A percentile compares a stretch with the other conserved stretches of the same genome.
These are phyloP conservation scores for Myanophis thanlyinensis DNA, from an alignment of 2,113 vertebrate species.

Conservation along the genomic window DNA sequence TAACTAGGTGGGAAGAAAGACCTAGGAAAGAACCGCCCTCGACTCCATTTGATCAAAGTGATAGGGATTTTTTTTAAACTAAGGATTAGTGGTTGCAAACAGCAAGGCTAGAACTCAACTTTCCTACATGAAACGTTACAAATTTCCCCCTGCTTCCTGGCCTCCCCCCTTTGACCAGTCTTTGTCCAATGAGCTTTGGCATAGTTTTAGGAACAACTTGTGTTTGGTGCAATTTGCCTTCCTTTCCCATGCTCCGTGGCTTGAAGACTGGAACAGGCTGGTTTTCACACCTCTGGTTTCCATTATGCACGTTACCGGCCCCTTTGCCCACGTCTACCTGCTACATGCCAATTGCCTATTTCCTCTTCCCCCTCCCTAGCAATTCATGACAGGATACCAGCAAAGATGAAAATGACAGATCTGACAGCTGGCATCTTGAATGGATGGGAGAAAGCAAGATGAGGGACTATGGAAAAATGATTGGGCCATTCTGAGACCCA, in stretches of 20 bases:
- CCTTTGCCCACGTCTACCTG: not conserved
- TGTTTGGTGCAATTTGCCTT: not conserved
- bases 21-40: not conserved
- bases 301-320: too few species aligned
- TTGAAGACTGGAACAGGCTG: not conserved
- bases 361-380: not conserved
- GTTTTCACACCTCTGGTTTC: not conserved
- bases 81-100: not conserved
- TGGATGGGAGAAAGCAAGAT: not conserved
- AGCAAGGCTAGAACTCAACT: not conserved
- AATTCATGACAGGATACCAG: not conserved
- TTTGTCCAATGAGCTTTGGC: not conserved
- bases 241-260: not conserved
- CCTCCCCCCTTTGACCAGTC: not conserved
- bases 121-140: too few species aligned
- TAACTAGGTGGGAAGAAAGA: not conserved
- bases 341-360: not conserved
- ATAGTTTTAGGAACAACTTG: not conserved
- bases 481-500: not conserved
- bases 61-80: not conserved
- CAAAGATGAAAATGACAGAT: not conserved
- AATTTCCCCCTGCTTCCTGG: not conserved
- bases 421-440: not conserved
- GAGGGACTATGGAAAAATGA: not conserved
- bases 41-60: not conserved